phyloP scores from a whole-genome alignment of 2,888 invertebrate genomes.

The Melangyna quadrimaculata region DNA sequence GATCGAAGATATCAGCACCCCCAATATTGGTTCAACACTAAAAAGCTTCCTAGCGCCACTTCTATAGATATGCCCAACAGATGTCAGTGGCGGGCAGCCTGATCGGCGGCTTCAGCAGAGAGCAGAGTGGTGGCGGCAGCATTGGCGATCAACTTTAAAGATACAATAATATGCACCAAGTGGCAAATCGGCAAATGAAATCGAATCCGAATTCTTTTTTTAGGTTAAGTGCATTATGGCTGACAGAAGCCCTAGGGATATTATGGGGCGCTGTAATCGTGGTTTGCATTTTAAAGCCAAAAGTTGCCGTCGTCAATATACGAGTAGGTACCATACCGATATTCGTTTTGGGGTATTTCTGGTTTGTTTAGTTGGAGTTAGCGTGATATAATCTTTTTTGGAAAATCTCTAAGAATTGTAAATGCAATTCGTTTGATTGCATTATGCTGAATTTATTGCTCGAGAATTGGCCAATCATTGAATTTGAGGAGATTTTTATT shows the following conservation, averaged over 20 bases:
- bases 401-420: conserved; percentile 60
- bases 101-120: background rate
- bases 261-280: conserved; percentile 50
- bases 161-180: conserved; percentile 45
- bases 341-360: conserved; percentile 13
- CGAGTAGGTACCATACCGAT: background rate
- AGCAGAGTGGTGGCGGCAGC: background rate
- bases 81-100: too few relatives aligned
- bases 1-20: conserved; percentile 62
- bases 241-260: conserved; percentile 67
- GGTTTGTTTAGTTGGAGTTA: conserved; percentile 23
- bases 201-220: conserved; percentile 44
- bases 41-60: conserved; percentile 64
- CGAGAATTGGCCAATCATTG: conserved; percentile 66
- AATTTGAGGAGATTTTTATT: conserved; percentile 34
- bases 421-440: conserved; percentile 69
- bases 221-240: conserved; percentile 68
- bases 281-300: background rate
- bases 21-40: conserved; percentile 16
- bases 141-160: conserved; percentile 36
- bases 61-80: conserved; percentile 9
- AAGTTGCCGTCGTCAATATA: background rate
- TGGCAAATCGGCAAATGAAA: conserved; percentile 59
- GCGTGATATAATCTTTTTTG: conserved; percentile 52
- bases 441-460: conserved; percentile 64